Base-by-base conservation (phyloP, 2,888 invertebrate species). In the Chesias legatella region DNA sequence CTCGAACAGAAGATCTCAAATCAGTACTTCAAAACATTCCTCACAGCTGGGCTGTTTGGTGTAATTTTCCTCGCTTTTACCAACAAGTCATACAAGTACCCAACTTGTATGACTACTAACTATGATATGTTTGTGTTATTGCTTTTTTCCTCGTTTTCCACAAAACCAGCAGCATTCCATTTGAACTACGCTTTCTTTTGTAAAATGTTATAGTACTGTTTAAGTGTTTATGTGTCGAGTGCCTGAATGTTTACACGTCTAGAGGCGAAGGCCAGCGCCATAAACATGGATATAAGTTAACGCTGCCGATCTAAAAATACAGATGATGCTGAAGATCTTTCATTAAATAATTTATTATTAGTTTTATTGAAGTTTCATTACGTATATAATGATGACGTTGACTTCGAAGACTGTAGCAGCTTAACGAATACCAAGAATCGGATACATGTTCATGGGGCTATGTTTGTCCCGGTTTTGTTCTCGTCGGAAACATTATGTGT, bases 141-240 rank as follows among this genome's bases (percentile, higher is more conserved):
- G 25, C 24, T n/a, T 6, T 24, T 21, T n/a, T 13, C 21, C 6
- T 7, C 29, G 10, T 25, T 7, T 28, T 30, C 10, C 21, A 20
- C 8, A 29, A 13, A 41, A 51, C 54, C 51, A 61, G 55, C 56
- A 60, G 41, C 50, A 63, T 68, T 69, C 60, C 54, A 53, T 54
- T 69, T 57, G 65, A 22, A 60, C 59, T 61, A 54, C 48, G 62
- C 59, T 69, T 65, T 68, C 61, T 63, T 25, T 75, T 70, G 77
- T 63, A 62, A 71, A 75, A 79, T 75, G 77, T 67, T 65, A 57
- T 61, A 60, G 60, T 61, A 56, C 43, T 48, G 48, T 59, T 37
- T 11, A 5, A 33, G 49, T 71, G 67, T 77, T 72, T 74, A 73
- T 57, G 6, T 6, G 22, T 57, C 48, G 61, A 67, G 67, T 68